Evolutionary conservation across 1,140 invertebrate species (phyloP), one percentile per base, ranked within the genome.

Genomic region (Pygmarrhopalites habei): DNA sequence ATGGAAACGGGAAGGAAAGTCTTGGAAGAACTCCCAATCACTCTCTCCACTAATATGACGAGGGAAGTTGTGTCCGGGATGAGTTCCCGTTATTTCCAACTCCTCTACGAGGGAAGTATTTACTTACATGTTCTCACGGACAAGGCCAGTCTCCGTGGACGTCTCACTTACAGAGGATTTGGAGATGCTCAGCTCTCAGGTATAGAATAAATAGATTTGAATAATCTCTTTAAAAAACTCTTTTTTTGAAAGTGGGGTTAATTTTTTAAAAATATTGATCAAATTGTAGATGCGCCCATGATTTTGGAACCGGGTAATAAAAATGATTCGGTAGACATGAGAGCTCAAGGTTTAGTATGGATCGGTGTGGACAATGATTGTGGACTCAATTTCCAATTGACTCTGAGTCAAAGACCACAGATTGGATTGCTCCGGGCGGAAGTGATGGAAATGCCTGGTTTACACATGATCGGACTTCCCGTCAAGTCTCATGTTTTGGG

Each of bases 381-480:
- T 74, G 84, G 84, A 66, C 75, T 92, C 1, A 86, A 92, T 72
- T 94, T 91, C 71, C 89, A 93, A 74, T 81, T 92, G 23, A 78
- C 72, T 1, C 58, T 79, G 12, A 64, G 60, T 39, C 60, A 67
- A 39, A 51, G 68, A 39, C 58, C 65, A 26, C 72, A 72, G 41
- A 67, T 64, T 23, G 69, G 64, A 46, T 28, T 72, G 39, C 70
- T 68, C 53, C 49, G 65, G 17, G 28, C 72, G 39, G 70, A 72
- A 64, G 43, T 72, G 17, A 65, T 71, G 55, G 70, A 72, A 60
- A 68, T 68, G 25, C 70, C 70, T 26, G 66, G 53, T 12, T 55
- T 71, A n/a, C 64, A 64, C 21, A 58, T 49, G 12, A 66, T 64
- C 29, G 69, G 69, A 32, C 57, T 71, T n/a, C 66, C 66, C 26